Conservation (phyloP, 1,140 invertebrate species). For the Wasmannia auropunctata region DNA sequence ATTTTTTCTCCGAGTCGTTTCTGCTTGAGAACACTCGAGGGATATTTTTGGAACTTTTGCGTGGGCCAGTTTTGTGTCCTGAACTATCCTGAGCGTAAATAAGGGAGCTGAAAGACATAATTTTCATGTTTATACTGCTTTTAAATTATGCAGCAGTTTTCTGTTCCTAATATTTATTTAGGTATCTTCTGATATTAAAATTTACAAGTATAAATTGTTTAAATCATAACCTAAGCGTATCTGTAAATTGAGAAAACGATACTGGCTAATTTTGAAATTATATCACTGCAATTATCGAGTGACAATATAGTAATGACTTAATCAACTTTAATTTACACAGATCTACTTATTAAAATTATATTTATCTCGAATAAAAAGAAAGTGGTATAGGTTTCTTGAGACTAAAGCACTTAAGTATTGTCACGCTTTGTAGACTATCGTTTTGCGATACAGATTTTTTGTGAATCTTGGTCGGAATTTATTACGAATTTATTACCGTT, state of each 20-base stretch:
- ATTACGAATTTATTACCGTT: constrained; percentile 39
- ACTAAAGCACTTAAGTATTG: too few relatives aligned
- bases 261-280: background rate
- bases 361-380: background rate
- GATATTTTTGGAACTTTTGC: constrained; percentile 13
- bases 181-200: background rate
- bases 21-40: background rate
- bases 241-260: background rate
- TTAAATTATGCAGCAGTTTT: background rate
- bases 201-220: background rate
- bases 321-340: background rate
- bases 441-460: background rate
- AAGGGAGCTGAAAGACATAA: background rate
- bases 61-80: constrained; percentile 6
- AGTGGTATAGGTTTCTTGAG: too few relatives aligned
- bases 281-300: background rate
- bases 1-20: background rate
- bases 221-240: background rate
- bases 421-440: background rate
- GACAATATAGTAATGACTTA: background rate
- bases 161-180: background rate
- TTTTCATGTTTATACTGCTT: background rate
- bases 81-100: background rate
- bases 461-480: background rate
- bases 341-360: background rate